Evolutionary conservation across 2,113 vertebrate species (phyloP).

Genomic region (Oryzias woworae): DNA sequence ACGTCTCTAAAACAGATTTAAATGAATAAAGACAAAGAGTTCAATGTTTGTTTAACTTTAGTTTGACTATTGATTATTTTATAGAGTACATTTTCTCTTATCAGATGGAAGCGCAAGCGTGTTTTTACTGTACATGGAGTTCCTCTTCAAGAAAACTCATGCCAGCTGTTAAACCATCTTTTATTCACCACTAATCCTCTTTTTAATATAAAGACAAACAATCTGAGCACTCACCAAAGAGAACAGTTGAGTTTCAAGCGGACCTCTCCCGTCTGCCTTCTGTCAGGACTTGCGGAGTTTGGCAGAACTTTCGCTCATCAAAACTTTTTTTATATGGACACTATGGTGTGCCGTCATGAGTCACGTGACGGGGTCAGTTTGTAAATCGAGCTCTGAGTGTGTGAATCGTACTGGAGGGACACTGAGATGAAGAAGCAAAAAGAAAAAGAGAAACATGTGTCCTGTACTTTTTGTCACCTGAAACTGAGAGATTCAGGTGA

Average conservation of each 20-base stretch:
- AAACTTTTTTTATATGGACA: constrained; percentile 61
- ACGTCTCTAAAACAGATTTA: not conserved
- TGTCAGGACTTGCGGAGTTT: constrained; percentile 35
- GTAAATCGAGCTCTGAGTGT: constrained; percentile 20
- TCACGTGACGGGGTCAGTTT: constrained; percentile 46
- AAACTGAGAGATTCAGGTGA: no score
- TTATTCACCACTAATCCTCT: not conserved
- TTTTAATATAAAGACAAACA: not conserved
- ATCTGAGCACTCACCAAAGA: constrained; percentile 52
- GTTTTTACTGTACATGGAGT: no score
- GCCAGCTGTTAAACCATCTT: no score
- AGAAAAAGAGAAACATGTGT: constrained; percentile 3
- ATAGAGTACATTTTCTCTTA: no score
- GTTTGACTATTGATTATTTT: no score
- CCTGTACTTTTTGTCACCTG: no score
- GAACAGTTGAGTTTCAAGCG: constrained; percentile 13
- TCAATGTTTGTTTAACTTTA: not conserved
- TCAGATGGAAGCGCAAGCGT: no score
- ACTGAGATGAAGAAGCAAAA: not conserved
- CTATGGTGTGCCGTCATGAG: constrained; percentile 25
- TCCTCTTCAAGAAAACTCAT: no score
- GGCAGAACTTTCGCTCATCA: constrained; percentile 10
- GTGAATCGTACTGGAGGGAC: constrained; percentile 11
- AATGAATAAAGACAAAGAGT: not conserved
- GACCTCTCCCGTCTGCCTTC: not conserved